phyloP scores from a whole-genome alignment of 2,888 invertebrate genomes.

The Hypena proboscidalis region DNA sequence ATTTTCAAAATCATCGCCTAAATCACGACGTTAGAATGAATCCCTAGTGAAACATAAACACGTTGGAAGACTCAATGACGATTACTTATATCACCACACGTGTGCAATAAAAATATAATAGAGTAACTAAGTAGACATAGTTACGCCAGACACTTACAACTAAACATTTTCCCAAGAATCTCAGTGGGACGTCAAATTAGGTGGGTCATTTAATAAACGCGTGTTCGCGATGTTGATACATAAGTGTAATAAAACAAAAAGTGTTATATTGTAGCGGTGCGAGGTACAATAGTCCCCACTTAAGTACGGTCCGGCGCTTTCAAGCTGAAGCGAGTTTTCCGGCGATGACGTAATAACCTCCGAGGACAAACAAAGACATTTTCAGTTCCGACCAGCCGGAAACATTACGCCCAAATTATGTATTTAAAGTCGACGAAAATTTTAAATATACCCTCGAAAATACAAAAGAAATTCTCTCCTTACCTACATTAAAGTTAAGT shows the following conservation, averaged over 20 bases:
- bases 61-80: not conserved
- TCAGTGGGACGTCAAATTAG: constrained; percentile 53
- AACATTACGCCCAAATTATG: constrained; percentile 69
- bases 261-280: constrained; percentile 66
- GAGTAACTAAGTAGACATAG: constrained; percentile 8
- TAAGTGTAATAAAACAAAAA: constrained; percentile 73
- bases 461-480: constrained; percentile 1
- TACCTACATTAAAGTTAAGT: constrained; percentile 11
- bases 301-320: constrained; percentile 76
- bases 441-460: constrained; percentile 46
- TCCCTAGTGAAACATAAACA: constrained; percentile 10
- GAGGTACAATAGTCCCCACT: constrained; percentile 71
- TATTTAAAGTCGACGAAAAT: constrained; percentile 60
- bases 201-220: constrained; percentile 68
- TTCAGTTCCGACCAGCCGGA: constrained; percentile 67
- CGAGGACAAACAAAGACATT: constrained; percentile 76
- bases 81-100: constrained; percentile 8
- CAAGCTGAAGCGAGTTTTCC: constrained; percentile 70
- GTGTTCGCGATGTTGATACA: constrained; percentile 72
- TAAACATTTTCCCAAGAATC: constrained; percentile 41
- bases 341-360: constrained; percentile 75
- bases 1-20: too few relatives aligned
- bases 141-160: constrained; percentile 11
- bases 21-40: too few relatives aligned
- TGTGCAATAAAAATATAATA: constrained; percentile 25